phyloP scores from a whole-genome alignment of 2,113 vertebrate species.

The Nothoprocta pentlandii region DNA sequence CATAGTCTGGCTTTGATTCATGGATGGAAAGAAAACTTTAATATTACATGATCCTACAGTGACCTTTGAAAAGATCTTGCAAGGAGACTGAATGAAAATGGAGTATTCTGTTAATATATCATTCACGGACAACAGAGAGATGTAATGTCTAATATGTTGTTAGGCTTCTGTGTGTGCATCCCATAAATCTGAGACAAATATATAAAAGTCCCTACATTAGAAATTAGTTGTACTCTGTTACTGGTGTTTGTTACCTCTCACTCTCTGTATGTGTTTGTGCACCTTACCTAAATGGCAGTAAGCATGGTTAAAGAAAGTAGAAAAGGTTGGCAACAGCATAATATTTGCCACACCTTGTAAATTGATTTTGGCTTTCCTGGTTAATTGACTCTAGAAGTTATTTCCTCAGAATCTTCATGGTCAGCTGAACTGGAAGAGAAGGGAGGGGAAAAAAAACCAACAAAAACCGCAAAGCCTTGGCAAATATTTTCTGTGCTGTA shows the following conservation, averaged over 20 bases:
- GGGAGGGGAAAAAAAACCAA: too few relatives aligned
- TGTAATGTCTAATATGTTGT: conserved; percentile 13
- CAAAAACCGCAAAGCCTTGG: background rate
- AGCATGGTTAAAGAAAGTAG: conserved; percentile 24
- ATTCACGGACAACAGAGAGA: conserved; percentile 38
- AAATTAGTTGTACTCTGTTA: conserved; percentile 29
- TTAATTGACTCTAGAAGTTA: conserved; percentile 65
- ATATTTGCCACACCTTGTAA: conserved; percentile 55
- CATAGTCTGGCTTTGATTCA: conserved; percentile 48
- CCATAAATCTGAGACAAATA: conserved; percentile 19
- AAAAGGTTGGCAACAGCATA: conserved; percentile 29
- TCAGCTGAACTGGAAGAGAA: background rate
- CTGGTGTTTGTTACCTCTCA: background rate
- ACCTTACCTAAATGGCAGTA: conserved; percentile 43
- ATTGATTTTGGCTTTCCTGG: conserved; percentile 59
- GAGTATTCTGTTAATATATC: conserved; percentile 49
- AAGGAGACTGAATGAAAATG: conserved; percentile 58
- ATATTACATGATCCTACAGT: conserved; percentile 53
- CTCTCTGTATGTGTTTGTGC: background rate
- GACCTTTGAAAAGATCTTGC: conserved; percentile 54
- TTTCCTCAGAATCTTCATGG: conserved; percentile 58
- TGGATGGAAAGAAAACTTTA: conserved; percentile 48
- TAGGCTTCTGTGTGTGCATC: background rate
- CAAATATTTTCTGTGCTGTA: background rate
- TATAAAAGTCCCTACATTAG: conserved; percentile 4